phyloP scores from a whole-genome alignment of 2,888 invertebrate genomes.

The Phrixothrix hirtus region DNA sequence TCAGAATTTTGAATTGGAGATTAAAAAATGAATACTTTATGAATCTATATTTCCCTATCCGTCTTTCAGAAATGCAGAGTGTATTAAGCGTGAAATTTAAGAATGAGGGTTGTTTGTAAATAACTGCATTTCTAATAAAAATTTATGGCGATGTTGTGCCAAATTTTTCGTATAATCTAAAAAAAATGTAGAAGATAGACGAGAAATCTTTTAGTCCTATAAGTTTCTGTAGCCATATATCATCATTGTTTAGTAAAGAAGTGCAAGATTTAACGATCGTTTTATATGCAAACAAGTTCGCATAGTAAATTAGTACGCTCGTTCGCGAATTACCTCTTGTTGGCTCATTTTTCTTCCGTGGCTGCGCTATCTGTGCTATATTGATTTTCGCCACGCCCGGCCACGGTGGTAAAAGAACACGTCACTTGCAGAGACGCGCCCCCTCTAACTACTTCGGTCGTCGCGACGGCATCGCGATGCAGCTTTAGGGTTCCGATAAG shows the following conservation, averaged over 20 bases:
- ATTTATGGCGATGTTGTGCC: background rate
- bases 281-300: conserved; percentile 30
- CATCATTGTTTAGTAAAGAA: conserved; percentile 13
- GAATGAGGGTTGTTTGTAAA: too few species aligned
- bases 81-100: conserved; percentile 12
- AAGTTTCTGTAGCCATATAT: conserved; percentile 1
- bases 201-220: background rate
- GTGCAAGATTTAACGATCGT: conserved; percentile 22
- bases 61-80: conserved; percentile 12
- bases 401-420: conserved; percentile 45
- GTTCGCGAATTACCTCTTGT: conserved; percentile 34
- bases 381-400: conserved; percentile 48
- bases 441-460: conserved; percentile 30
- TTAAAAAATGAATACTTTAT: conserved; percentile 30
- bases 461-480: conserved; percentile 35
- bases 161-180: too few species aligned
- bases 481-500: conserved; percentile 31
- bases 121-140: too few species aligned
- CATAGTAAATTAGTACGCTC: conserved; percentile 30
- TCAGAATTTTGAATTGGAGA: conserved; percentile 28
- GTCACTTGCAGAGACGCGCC: conserved; percentile 43
- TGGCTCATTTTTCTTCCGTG: conserved; percentile 43
- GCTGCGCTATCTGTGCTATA: conserved; percentile 46
- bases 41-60: conserved; percentile 17
- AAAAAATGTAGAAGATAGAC: too few species aligned